Evolutionary conservation across 2,113 vertebrate genomes (phyloP), one percentile per base, ranked within the genome.

Genomic region (Notarius quadriscutis): DNA sequence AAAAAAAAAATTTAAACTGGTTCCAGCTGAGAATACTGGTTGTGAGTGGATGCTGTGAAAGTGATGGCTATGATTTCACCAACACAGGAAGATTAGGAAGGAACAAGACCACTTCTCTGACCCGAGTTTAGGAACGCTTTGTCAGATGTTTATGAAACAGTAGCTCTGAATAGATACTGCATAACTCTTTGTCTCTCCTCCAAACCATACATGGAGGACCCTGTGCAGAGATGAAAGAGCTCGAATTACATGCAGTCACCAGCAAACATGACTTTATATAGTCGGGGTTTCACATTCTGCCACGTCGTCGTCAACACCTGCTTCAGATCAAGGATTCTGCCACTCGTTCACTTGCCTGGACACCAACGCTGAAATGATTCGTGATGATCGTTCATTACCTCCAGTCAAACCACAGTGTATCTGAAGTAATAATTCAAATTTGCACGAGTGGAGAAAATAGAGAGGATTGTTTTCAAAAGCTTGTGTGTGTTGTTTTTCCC

Each of bases 251-350:
- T 25, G 17, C 22, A 12, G 62, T 30, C 27, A 69, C n/a, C 25
- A 57, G 50, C 2, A 25, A 69, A 81, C 78, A 48, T 86, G 62
- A 69, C 77, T 81, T 22, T 69, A 69, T 81, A 86, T 81, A 86
- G 85, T 17, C 48, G 62, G 30, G 62, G 81, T 67, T 83, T 67
- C 62, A 10, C 48, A 0, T 83, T 83, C 58, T 51, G 41, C 41
- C 30, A 5, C 30, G 14, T 48, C 5, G 9, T 34, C 27, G 1
- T 65, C 30, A 7, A n/a, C n/a, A 86, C 48, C 74, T 63, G 72
- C 10, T 77, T 63, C 84, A 63, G 25, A 15, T 77, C 55, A 63
- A 77, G 34, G 8, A 53, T 20, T 20, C 0, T 34, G 2, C 15
- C 9, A n/a, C 50, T n/a, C 18, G 2, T 30, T 41, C 14, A 2